Evolutionary conservation across 2,797 vertebrate genomes (phyloP).

Genomic region (Periophthalmus magnuspinnatus): DNA sequence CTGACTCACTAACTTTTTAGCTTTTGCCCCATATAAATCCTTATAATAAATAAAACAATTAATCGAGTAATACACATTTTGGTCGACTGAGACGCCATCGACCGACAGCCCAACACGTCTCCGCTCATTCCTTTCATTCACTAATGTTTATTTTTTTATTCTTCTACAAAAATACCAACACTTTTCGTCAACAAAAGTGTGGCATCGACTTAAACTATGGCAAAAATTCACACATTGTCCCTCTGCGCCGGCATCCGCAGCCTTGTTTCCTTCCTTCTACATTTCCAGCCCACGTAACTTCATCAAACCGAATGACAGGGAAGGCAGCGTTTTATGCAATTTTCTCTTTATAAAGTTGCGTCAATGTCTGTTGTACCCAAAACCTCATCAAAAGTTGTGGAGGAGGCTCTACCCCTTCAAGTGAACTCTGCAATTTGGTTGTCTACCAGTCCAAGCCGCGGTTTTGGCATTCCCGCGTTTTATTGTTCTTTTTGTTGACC

Average conservation of each 20-base stretch:
- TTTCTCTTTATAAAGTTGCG: slow-evolving; percentile 17
- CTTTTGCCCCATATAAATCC: too few species aligned
- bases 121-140: too few species aligned
- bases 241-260: background rate
- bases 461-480: slow-evolving; percentile 2
- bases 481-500: slow-evolving; percentile 9
- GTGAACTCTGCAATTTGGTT: slow-evolving; percentile 44
- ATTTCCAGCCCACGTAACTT: slow-evolving; percentile 1
- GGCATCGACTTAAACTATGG: background rate
- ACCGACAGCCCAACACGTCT: too few species aligned
- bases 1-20: too few species aligned
- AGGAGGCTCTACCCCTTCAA: slow-evolving; percentile 35
- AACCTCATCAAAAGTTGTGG: slow-evolving; percentile 44
- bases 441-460: slow-evolving; percentile 44
- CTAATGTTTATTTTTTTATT: too few species aligned
- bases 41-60: too few species aligned
- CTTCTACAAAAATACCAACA: background rate
- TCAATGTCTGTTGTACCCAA: slow-evolving; percentile 31
- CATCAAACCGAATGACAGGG: slow-evolving; percentile 19
- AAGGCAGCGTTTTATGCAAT: slow-evolving; percentile 23
- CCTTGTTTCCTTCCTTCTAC: background rate
- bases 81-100: too few species aligned
- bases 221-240: slow-evolving; percentile 21
- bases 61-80: too few species aligned
- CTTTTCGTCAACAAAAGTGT: background rate